These are phyloP conservation scores for Rhinoderma darwinii DNA, from an alignment of 2,113 vertebrate species.

Conservation along the genomic window DNA sequence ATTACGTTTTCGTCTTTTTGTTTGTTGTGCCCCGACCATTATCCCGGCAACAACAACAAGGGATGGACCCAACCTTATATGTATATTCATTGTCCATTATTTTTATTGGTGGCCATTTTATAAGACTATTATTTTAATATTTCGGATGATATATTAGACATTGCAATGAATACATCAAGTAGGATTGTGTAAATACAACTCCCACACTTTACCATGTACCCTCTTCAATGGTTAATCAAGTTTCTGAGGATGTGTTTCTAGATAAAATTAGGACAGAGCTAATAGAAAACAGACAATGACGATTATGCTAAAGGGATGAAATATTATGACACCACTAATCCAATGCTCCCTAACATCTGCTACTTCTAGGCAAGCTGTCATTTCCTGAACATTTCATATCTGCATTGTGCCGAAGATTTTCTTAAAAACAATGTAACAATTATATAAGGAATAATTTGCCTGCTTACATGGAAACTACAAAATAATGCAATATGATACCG, in stretches of 20 bases:
- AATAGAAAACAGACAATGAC: conserved; percentile 7
- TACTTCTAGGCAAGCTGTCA: conserved; percentile 1
- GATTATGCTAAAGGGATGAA: conserved; percentile 14
- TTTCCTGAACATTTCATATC: conserved; percentile 7
- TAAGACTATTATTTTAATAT: too few relatives aligned
- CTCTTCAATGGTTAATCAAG: background rate
- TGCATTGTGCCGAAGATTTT: background rate
- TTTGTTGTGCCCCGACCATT: too few relatives aligned
- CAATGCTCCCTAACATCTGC: conserved; percentile 2
- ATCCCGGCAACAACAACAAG: too few relatives aligned
- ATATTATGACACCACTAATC: conserved; percentile 14
- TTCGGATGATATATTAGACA: too few relatives aligned
- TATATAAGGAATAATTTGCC: background rate
- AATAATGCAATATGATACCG: too few relatives aligned
- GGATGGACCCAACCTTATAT: too few relatives aligned
- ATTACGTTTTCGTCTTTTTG: too few relatives aligned
- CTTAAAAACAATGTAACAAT: background rate
- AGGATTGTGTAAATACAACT: background rate
- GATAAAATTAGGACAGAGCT: conserved; percentile 1
- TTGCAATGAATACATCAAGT: background rate
- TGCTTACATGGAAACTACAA: too few relatives aligned
- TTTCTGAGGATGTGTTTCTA: background rate
- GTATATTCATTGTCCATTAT: too few relatives aligned
- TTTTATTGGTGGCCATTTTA: too few relatives aligned
- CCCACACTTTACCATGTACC: background rate